Conservation (phyloP, 2,797 vertebrate species). For the Microctenopoma stevenorrisi region DNA sequence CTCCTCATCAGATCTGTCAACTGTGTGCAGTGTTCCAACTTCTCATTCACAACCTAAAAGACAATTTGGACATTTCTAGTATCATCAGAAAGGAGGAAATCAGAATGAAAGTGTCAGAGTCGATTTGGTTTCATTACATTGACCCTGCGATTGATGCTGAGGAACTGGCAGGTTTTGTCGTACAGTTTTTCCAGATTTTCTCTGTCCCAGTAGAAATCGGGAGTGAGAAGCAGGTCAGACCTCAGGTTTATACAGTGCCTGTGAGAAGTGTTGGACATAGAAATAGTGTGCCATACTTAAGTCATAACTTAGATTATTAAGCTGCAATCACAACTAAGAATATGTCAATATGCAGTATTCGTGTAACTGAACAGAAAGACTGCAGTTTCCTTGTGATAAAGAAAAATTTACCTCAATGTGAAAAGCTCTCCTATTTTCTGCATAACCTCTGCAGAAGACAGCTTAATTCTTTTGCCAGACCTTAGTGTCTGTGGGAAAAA, state of each 20-base stretch:
- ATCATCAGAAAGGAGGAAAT: neutral
- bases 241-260: conserved; percentile 97
- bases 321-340: neutral
- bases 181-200: conserved; percentile 97
- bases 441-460: conserved; percentile 97
- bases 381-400: neutral
- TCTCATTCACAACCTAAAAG: conserved; percentile 95
- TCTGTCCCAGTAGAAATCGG: conserved; percentile 99
- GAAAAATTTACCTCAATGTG: conserved; percentile 87
- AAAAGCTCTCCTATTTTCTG: conserved; percentile 98
- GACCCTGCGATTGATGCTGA: conserved; percentile 95
- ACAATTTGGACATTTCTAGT: neutral
- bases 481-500: conserved; percentile 88
- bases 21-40: conserved; percentile 96
- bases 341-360: neutral
- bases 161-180: conserved; percentile 96
- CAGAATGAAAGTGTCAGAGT: neutral
- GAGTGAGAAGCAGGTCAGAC: conserved; percentile 96
- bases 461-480: conserved; percentile 90
- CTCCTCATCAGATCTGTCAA: conserved; percentile 97
- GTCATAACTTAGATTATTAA: too few relatives aligned
- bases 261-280: neutral
- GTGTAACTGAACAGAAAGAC: neutral
- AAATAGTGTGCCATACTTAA: neutral
- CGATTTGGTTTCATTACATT: conserved; percentile 81